Percentiles rank a stretch among this genome's conserved stretches.
Conservation (phyloP, 2,888 invertebrate genomes). For the Belgica antarctica region DNA sequence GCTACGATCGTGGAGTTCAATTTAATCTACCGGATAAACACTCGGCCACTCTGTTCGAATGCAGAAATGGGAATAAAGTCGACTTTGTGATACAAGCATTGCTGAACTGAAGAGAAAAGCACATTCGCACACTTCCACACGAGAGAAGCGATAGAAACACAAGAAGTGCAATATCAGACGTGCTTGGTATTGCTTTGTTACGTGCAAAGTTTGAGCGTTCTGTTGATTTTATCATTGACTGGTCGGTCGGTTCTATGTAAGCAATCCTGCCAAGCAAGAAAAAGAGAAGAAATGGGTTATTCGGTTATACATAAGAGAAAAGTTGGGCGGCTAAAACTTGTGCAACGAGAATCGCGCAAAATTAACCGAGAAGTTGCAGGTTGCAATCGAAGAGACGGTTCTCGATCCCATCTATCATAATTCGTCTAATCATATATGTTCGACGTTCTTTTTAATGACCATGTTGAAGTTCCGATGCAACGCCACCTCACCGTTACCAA, state of each 20-base stretch:
- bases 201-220: no score
- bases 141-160: neutral
- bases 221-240: no score
- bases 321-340: neutral
- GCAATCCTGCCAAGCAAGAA: no score
- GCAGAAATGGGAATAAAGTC: constrained; percentile 40
- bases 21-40: neutral
- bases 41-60: constrained; percentile 11
- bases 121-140: constrained; percentile 15
- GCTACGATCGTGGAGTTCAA: neutral
- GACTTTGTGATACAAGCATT: neutral
- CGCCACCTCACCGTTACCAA: no score
- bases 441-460: no score
- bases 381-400: no score
- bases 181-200: no score
- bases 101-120: constrained; percentile 22
- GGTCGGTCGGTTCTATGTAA: no score
- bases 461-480: no score
- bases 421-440: no score
- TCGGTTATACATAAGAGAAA: neutral
- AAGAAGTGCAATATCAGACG: neutral
- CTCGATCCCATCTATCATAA: no score
- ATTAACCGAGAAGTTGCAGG: neutral
- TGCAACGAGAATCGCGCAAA: neutral
- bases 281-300: constrained; percentile 10